phyloP scores from a whole-genome alignment of 1,140 invertebrate genomes.

The Drosophila sp. region DNA sequence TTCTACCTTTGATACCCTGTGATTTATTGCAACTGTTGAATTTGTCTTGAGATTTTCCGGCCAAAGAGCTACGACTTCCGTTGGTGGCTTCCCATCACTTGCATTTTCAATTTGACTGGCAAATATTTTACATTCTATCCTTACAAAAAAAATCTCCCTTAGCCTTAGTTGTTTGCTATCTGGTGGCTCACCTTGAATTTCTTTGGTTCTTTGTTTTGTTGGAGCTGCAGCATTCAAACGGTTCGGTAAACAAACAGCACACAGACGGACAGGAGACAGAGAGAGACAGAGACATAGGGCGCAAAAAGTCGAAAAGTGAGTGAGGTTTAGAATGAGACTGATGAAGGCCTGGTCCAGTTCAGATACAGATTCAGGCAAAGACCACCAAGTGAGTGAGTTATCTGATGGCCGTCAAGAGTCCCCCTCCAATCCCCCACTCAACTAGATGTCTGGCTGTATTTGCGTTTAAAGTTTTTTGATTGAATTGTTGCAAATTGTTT shows the following conservation, averaged over 20 bases:
- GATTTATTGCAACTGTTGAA: slow-evolving; percentile 64
- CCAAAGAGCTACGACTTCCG: slow-evolving; percentile 71
- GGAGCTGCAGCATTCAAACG: slow-evolving; percentile 67
- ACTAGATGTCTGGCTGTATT: slow-evolving; percentile 55
- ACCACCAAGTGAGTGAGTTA: slow-evolving; percentile 81
- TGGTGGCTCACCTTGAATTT: slow-evolving; percentile 72
- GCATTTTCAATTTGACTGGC: slow-evolving; percentile 68
- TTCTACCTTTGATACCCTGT: slow-evolving; percentile 15
- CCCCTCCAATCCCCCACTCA: slow-evolving; percentile 21
- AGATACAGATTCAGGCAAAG: slow-evolving; percentile 25
- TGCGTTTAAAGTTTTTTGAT: slow-evolving; percentile 82
- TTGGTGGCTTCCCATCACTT: slow-evolving; percentile 57
- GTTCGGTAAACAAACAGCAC: slow-evolving; percentile 28
- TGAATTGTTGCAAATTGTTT: slow-evolving; percentile 82
- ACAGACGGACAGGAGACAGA: slow-evolving; percentile 12
- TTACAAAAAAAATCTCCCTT: slow-evolving; percentile 22
- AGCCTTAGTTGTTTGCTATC: slow-evolving; percentile 7
- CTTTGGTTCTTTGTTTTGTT: slow-evolving; percentile 57
- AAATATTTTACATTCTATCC: slow-evolving; percentile 75
- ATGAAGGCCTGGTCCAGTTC: slow-evolving; percentile 12
- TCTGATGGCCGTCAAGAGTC: slow-evolving; percentile 69
- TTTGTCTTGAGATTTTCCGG: slow-evolving; percentile 68
- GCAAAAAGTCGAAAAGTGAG: slow-evolving; percentile 64
- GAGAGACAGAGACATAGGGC: slow-evolving; percentile 52
- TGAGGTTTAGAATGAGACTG: slow-evolving; percentile 22